phyloP scores from a whole-genome alignment of 2,113 vertebrate species.

The Cercopithecus mona region DNA sequence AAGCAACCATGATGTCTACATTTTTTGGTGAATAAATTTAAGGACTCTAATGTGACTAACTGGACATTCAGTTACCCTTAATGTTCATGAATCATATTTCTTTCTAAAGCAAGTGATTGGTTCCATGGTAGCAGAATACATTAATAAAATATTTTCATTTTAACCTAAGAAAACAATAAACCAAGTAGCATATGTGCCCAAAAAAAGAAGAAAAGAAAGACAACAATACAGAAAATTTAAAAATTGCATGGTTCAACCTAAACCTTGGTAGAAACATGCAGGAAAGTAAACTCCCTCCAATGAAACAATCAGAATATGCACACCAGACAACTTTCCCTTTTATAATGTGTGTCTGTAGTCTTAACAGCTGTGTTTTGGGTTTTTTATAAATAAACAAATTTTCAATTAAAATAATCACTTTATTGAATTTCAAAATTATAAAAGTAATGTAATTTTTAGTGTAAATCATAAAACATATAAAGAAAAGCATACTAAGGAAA shows the following conservation, averaged over 20 bases:
- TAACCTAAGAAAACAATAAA: not conserved
- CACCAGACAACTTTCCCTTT: conserved; percentile 48
- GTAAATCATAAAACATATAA: not conserved
- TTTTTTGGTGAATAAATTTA: not conserved
- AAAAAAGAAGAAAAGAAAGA: not conserved
- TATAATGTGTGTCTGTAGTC: conserved; percentile 41
- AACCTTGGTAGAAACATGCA: conserved; percentile 62
- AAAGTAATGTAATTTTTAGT: not conserved
- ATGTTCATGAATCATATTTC: not conserved
- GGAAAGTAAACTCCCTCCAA: not conserved
- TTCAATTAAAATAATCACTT: not conserved
- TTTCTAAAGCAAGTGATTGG: not conserved
- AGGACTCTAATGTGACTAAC: not conserved
- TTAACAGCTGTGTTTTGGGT: not conserved
- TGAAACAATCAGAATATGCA: not conserved
- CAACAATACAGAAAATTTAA: not conserved
- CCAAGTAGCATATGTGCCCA: not conserved
- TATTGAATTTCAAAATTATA: conserved; percentile 13
- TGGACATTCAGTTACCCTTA: not conserved
- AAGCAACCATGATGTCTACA: not conserved
- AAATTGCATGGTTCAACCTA: not conserved
- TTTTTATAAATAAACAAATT: not conserved
- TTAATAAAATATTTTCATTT: not conserved
- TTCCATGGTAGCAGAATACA: not conserved
- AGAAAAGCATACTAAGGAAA: not conserved